These are phyloP conservation scores for Seira sanloemensis DNA, from an alignment of 2,888 invertebrate species.

Conservation along the genomic window DNA sequence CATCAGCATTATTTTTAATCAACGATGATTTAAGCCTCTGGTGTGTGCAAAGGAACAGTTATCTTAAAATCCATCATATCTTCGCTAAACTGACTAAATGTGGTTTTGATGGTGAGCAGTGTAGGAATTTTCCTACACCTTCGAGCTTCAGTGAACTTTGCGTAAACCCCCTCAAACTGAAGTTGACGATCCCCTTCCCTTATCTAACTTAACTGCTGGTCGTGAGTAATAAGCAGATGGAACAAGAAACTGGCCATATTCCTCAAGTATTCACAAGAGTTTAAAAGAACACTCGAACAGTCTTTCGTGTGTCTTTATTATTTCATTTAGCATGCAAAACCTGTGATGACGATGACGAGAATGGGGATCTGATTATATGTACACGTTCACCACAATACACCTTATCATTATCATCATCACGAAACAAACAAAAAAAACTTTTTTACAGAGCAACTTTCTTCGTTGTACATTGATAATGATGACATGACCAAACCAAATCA, in stretches of 20 bases:
- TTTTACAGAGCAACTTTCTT: not conserved
- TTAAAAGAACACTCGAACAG: too few relatives aligned
- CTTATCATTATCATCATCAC: too few relatives aligned
- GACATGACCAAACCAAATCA: slow-evolving; percentile 5
- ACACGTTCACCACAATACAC: too few relatives aligned
- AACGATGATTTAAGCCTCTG: not conserved
- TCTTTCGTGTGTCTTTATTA: too few relatives aligned
- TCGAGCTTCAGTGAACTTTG: not conserved
- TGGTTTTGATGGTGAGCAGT: not conserved
- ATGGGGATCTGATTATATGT: not conserved
- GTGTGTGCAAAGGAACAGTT: not conserved
- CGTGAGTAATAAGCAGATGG: not conserved
- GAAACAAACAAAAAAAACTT: not conserved
- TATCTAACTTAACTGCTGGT: not conserved
- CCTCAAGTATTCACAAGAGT: not conserved
- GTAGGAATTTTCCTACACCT: not conserved
- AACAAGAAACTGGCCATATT: not conserved
- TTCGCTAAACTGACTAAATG: not conserved
- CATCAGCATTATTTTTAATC: not conserved
- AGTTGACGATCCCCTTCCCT: not conserved
- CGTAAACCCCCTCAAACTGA: not conserved
- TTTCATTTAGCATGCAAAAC: too few relatives aligned
- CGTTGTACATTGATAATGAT: not conserved
- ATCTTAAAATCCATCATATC: not conserved
- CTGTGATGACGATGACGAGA: not conserved